Conservation (phyloP, 2,113 vertebrate genomes). For the Bambusicola thoracicus region DNA sequence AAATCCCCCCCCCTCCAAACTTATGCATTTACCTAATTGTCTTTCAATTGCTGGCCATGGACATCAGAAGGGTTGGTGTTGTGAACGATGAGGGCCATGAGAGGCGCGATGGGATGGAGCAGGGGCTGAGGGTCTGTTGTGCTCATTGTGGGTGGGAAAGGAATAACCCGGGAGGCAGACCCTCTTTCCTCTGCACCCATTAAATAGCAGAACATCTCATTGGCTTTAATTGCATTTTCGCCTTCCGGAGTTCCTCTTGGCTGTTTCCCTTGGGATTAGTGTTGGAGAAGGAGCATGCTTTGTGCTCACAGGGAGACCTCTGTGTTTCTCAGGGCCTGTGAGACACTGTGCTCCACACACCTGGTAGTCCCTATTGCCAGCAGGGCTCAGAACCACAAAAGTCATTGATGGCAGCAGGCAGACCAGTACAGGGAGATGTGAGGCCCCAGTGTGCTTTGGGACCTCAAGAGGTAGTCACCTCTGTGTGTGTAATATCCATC, state of each 20-base stretch:
- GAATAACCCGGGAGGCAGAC: not conserved
- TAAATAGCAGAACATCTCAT: not conserved
- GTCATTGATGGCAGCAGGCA: not conserved
- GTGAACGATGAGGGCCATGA: not conserved
- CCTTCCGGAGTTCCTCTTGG: not conserved
- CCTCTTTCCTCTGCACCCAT: not conserved
- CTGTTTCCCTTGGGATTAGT: not conserved
- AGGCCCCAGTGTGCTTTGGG: not conserved
- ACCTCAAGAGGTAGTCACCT: not conserved
- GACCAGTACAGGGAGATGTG: not conserved
- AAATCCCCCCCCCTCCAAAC: conserved; percentile 57
- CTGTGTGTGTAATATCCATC: not conserved
- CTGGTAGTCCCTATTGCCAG: not conserved
- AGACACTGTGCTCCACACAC: not conserved
- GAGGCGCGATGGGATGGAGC: not conserved
- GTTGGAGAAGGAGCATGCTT: not conserved
- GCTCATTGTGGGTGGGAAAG: not conserved
- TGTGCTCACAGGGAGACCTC: not conserved
- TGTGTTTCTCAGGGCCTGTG: not conserved
- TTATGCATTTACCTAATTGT: conserved; percentile 58
- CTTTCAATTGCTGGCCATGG: not conserved
- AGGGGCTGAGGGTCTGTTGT: not conserved
- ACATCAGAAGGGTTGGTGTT: not conserved
- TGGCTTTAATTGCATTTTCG: conserved; percentile 46
- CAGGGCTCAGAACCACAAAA: not conserved